These are phyloP conservation scores for Pristionchus entomophagus DNA, from an alignment of 2,888 invertebrate genomes.

Conservation along the genomic window DNA sequence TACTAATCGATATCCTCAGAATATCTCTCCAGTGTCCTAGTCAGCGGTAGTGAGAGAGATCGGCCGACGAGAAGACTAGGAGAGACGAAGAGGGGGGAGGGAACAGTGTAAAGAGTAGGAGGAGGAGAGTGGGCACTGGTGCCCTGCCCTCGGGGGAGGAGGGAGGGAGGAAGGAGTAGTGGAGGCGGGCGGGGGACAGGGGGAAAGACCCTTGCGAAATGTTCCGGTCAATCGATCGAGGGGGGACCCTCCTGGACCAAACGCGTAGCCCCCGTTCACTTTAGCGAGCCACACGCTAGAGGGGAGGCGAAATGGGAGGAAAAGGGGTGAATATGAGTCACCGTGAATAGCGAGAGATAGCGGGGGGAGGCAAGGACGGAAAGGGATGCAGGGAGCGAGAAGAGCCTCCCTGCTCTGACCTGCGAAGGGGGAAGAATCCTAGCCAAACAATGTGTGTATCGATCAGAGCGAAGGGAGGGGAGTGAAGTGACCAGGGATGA, in stretches of 20 bases:
- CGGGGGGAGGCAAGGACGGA: background rate
- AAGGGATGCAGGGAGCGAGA: background rate
- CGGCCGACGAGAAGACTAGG: background rate
- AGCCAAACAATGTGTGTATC: background rate
- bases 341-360: background rate
- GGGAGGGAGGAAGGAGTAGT: background rate
- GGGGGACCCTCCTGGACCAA: background rate
- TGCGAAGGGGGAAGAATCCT: constrained; percentile 22
- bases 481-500: background rate
- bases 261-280: background rate
- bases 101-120: constrained; percentile 37
- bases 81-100: background rate
- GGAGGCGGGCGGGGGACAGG: background rate
- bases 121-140: background rate
- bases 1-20: background rate
- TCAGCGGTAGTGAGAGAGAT: background rate
- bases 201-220: constrained; percentile 10
- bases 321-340: background rate
- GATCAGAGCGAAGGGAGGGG: background rate
- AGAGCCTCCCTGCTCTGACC: background rate
- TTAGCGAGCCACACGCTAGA: background rate
- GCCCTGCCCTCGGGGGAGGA: too few relatives aligned
- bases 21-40: too few relatives aligned
- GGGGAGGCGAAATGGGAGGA: background rate
- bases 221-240: constrained; percentile 3